phyloP scores from a whole-genome alignment of 2,888 invertebrate species.

The Drosophila cognata region DNA sequence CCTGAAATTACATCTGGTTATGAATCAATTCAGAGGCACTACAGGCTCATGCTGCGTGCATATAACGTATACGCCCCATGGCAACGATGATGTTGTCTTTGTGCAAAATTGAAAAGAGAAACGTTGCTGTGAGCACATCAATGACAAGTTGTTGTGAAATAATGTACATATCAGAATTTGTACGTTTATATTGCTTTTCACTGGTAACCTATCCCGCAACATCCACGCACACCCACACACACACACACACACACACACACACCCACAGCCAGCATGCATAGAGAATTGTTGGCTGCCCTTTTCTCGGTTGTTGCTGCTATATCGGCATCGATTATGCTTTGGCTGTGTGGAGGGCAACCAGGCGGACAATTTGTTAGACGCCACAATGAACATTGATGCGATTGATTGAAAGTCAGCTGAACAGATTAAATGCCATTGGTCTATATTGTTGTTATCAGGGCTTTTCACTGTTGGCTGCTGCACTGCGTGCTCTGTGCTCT shows the following conservation, averaged over 20 bases:
- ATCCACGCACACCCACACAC: conserved; percentile 6
- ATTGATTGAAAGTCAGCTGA: conserved; percentile 76
- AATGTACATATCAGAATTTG: conserved; percentile 70
- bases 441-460: conserved; percentile 41
- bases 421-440: conserved; percentile 73
- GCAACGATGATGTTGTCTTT: conserved; percentile 62
- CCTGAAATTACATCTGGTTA: not conserved
- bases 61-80: conserved; percentile 48
- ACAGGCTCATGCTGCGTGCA: not conserved
- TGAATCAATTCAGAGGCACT: conserved; percentile 29
- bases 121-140: conserved; percentile 38
- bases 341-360: conserved; percentile 52
- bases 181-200: conserved; percentile 65
- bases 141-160: conserved; percentile 71
- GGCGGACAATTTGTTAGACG: conserved; percentile 74
- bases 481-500: not conserved
- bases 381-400: conserved; percentile 79
- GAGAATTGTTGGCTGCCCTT: conserved; percentile 28
- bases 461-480: conserved; percentile 1
- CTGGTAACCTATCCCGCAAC: conserved; percentile 22
- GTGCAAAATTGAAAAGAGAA: conserved; percentile 64
- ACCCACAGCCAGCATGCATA: not conserved
- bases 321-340: conserved; percentile 70
- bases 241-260: not conserved
- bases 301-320: conserved; percentile 54